These are phyloP conservation scores for Tetragnatha montana DNA, from an alignment of 2,888 invertebrate species.

Conservation along the genomic window DNA sequence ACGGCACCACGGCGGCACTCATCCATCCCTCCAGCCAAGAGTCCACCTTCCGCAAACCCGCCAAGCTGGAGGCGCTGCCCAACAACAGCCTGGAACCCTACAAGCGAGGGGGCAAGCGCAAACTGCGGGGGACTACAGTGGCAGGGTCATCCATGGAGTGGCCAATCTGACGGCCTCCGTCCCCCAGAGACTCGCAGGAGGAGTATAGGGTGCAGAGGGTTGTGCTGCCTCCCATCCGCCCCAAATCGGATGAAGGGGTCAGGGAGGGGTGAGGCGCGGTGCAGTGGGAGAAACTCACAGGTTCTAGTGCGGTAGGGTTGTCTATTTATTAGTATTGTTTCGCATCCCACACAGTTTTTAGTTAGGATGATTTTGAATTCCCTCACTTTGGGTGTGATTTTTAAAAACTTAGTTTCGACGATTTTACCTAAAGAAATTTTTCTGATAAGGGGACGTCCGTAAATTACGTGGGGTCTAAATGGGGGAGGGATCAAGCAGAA, in stretches of 20 bases:
- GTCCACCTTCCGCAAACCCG: constrained; percentile 75
- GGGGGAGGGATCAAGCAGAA: too few relatives aligned
- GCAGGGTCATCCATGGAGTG: constrained; percentile 58
- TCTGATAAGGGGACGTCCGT: too few relatives aligned
- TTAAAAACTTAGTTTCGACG: too few relatives aligned
- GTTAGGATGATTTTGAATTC: too few relatives aligned
- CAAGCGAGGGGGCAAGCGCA: constrained; percentile 68
- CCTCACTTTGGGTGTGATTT: too few relatives aligned
- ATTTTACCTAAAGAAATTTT: too few relatives aligned
- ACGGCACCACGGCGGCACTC: constrained; percentile 52
- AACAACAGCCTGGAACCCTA: constrained; percentile 72
- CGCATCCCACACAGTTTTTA: too few relatives aligned
- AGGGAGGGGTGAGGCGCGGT: too few relatives aligned
- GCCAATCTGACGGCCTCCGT: constrained; percentile 68
- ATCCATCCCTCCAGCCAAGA: constrained; percentile 72
- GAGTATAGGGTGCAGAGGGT: constrained; percentile 64
- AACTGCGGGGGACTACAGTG: constrained; percentile 44
- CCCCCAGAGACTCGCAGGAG: constrained; percentile 56
- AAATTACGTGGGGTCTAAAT: too few relatives aligned
- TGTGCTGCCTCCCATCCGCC: constrained; percentile 65
- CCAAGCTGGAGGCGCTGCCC: constrained; percentile 78
- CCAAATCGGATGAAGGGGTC: constrained; percentile 62
- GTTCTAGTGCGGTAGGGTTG: too few relatives aligned
- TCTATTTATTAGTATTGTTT: too few relatives aligned
- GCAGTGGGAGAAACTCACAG: too few relatives aligned